Evolutionary conservation across 2,888 invertebrate genomes (phyloP).

Genomic region (Leptodirus hochenwartii): DNA sequence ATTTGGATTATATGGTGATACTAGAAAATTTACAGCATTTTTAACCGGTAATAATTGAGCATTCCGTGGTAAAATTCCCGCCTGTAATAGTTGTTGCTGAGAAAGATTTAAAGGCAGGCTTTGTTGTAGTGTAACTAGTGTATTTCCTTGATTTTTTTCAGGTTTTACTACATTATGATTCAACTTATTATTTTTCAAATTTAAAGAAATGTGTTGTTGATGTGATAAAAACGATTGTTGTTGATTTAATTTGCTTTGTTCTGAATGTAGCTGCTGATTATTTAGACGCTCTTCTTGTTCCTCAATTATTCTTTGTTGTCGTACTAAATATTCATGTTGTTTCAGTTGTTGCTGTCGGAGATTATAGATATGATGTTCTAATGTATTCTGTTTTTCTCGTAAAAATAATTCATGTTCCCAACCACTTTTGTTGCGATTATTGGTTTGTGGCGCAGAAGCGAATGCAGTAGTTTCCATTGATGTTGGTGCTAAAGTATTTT

Average conservation of each 20-base stretch:
- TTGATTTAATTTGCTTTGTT: slow-evolving; percentile 4
- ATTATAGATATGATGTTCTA: slow-evolving; percentile 35
- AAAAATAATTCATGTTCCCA: slow-evolving; percentile 21
- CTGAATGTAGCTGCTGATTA: slow-evolving; percentile 15
- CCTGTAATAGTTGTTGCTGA: too few relatives aligned
- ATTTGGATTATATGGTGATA: too few relatives aligned
- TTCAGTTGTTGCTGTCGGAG: slow-evolving; percentile 41
- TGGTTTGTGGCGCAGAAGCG: slow-evolving; percentile 7
- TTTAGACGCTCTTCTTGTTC: slow-evolving; percentile 30
- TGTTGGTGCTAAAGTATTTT: slow-evolving; percentile 24
- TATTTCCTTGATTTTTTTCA: slow-evolving; percentile 8
- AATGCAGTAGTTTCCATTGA: slow-evolving; percentile 22
- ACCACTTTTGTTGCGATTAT: too few relatives aligned
- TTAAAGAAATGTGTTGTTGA: slow-evolving; percentile 13
- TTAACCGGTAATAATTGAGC: slow-evolving; percentile 25
- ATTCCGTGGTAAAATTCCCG: slow-evolving; percentile 22
- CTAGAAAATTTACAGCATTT: slow-evolving; percentile 20
- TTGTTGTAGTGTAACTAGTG: slow-evolving; percentile 30
- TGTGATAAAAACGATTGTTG: slow-evolving; percentile 12
- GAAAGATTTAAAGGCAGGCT: slow-evolving; percentile 30
- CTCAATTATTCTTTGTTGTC: slow-evolving; percentile 43
- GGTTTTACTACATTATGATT: slow-evolving; percentile 6
- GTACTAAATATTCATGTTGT: slow-evolving; percentile 47
- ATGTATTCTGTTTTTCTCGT: slow-evolving; percentile 43
- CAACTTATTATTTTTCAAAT: slow-evolving; percentile 5